Evolutionary conservation across 2,797 vertebrate species (phyloP).

Genomic region (Neopelma chrysocephalum): DNA sequence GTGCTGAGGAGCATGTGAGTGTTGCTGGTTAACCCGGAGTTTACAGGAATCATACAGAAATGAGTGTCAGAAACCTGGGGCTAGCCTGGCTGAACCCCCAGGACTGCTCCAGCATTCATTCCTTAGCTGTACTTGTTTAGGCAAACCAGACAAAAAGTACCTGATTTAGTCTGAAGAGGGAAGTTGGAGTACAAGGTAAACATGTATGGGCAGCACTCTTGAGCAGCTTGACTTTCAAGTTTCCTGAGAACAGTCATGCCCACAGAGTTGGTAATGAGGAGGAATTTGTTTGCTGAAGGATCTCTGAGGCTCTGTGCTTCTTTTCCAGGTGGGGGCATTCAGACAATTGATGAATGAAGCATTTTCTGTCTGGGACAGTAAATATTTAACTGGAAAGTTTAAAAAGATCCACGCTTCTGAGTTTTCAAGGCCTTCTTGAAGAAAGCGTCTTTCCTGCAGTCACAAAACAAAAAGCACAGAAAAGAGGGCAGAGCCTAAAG

Average conservation of each 20-base stretch:
- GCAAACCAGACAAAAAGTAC: conserved; percentile 52
- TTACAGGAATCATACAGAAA: neutral
- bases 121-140: conserved; percentile 50
- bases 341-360: conserved; percentile 26
- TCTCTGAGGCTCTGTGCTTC: conserved; percentile 70
- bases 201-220: conserved; percentile 68
- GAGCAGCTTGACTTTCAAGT: conserved; percentile 72
- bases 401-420: neutral
- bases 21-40: neutral
- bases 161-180: conserved; percentile 61
- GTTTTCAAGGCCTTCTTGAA: neutral
- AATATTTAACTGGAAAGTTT: conserved; percentile 50
- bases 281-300: conserved; percentile 76
- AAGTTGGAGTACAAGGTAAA: conserved; percentile 64
- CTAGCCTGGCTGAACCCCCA: neutral
- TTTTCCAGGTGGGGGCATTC: conserved; percentile 67
- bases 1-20: neutral
- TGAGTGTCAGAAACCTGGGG: neutral
- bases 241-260: conserved; percentile 63
- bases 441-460: neutral
- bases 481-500: neutral
- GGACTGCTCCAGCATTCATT: neutral
- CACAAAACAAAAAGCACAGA: neutral
- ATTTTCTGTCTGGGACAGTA: neutral
- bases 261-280: conserved; percentile 55